Conservation (phyloP, 1,140 invertebrate genomes). For the Brachionus rotundiformis region DNA sequence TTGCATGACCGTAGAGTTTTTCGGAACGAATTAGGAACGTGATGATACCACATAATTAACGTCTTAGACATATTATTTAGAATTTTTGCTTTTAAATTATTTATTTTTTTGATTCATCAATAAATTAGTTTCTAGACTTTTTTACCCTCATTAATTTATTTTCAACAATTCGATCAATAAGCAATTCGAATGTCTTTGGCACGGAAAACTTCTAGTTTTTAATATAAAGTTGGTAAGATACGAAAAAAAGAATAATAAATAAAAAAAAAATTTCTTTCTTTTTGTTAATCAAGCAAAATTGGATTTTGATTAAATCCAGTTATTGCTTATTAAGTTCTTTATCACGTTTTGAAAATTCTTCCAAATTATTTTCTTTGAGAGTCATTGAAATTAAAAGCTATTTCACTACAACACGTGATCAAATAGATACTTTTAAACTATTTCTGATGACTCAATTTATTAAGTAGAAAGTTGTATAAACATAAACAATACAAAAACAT, state of each 20-base stretch:
- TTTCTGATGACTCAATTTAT: no score
- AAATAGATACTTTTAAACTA: no score
- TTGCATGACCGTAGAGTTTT: neutral
- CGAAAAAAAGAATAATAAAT: neutral
- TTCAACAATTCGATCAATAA: neutral
- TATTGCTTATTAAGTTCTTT: neutral
- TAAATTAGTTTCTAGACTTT: neutral
- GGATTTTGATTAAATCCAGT: neutral
- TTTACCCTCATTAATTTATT: neutral
- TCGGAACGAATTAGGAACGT: constrained; percentile 11
- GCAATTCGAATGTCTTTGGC: neutral
- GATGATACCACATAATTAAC: neutral
- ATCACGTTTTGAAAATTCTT: neutral
- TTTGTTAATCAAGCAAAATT: neutral
- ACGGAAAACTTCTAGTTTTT: neutral
- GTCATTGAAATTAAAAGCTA: no score
- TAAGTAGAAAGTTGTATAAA: no score
- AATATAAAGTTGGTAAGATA: neutral
- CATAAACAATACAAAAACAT: no score
- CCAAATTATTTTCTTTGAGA: neutral
- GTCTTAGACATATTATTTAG: neutral
- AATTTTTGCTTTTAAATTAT: constrained; percentile 6
- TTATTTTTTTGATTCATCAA: constrained; percentile 2
- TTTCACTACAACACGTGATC: no score
- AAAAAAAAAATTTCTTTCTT: neutral